Evolutionary conservation across 2,113 vertebrate genomes (phyloP).

Genomic region (Tinamus guttatus): DNA sequence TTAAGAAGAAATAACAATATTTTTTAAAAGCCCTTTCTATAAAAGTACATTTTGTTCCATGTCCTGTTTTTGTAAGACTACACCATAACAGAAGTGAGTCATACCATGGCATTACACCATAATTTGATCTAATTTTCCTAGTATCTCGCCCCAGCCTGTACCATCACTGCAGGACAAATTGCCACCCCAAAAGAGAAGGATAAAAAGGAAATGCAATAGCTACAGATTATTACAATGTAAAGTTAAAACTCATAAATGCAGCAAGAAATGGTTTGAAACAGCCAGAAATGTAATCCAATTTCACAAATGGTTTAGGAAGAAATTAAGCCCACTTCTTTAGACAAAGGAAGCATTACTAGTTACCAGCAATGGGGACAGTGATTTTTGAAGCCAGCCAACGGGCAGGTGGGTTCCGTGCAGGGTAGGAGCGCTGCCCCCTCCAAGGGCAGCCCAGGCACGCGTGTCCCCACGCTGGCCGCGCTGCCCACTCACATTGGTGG

Average conservation of each 20-base stretch:
- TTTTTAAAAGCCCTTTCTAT: neutral
- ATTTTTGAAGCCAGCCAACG: neutral
- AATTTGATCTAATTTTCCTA: conserved; percentile 34
- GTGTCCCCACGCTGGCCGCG: no score
- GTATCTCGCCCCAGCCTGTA: conserved; percentile 1
- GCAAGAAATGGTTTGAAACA: neutral
- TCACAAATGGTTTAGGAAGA: fast-evolving
- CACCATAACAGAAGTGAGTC: conserved; percentile 30
- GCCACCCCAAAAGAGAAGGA: conserved; percentile 7
- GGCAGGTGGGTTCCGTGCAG: neutral
- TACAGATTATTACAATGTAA: neutral
- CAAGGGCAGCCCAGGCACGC: neutral
- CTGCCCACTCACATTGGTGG: no score
- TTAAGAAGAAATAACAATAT: conserved; percentile 26
- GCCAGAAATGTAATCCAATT: neutral
- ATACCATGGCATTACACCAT: neutral
- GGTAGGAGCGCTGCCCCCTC: neutral
- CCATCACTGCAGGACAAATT: conserved; percentile 31
- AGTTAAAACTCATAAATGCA: neutral
- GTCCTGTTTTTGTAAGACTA: conserved; percentile 19
- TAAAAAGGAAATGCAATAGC: conserved; percentile 31
- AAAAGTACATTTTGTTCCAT: conserved; percentile 29
- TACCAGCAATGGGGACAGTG: neutral
- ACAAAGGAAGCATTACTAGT: neutral
- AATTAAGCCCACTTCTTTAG: fast-evolving